Conservation (phyloP, 64 coral and sea anemone genomes). For the Dendronephthya gigantea region DNA sequence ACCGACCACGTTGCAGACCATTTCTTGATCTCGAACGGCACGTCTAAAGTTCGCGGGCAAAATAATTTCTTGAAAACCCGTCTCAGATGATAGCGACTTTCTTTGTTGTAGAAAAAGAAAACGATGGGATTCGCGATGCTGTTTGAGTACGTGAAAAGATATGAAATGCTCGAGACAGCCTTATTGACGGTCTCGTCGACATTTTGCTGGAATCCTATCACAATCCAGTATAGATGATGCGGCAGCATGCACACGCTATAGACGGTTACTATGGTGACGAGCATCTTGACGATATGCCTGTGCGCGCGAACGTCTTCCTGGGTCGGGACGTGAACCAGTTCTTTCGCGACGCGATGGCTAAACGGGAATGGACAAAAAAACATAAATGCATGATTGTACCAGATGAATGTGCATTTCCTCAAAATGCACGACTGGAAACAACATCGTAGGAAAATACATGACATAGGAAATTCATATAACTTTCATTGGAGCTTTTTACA, state of each 20-base stretch:
- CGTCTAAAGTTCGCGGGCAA: background rate
- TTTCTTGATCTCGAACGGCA: background rate
- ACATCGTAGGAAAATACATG: too few relatives aligned
- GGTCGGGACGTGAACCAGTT: background rate
- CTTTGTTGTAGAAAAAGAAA: conserved; percentile 1
- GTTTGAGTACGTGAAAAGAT: conserved; percentile 1
- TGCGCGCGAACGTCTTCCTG: background rate
- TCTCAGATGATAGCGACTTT: background rate
- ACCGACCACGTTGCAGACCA: background rate
- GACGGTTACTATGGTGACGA: conserved; percentile 12
- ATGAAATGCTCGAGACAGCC: background rate
- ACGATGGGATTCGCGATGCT: background rate
- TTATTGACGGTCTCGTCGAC: background rate
- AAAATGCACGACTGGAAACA: too few relatives aligned
- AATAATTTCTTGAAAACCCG: background rate
- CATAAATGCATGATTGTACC: too few relatives aligned
- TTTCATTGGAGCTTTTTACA: background rate
- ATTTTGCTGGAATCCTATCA: background rate
- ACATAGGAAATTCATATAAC: too few relatives aligned
- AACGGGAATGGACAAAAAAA: background rate
- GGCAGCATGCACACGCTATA: conserved; percentile 11
- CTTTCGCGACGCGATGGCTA: background rate
- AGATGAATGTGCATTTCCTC: too few relatives aligned
- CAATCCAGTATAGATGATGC: background rate
- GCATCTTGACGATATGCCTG: background rate